Conservation (phyloP, 2,797 vertebrate species). For the Natrix natrix region DNA sequence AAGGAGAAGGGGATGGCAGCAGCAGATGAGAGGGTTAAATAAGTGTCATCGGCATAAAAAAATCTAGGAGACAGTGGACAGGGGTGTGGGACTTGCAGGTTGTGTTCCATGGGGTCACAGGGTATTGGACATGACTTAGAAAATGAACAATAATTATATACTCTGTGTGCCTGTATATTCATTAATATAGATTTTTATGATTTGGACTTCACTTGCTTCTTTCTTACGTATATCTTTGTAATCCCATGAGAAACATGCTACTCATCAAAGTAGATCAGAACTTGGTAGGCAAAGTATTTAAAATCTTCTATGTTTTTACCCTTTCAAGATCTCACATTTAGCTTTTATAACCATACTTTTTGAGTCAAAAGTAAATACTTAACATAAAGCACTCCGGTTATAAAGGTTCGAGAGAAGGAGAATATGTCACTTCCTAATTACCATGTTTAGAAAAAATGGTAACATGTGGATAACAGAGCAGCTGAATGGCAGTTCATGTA, state of each 20-base stretch:
- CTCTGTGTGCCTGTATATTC: neutral
- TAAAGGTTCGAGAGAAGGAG: neutral
- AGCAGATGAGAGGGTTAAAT: neutral
- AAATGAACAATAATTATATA: neutral
- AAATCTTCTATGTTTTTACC: neutral
- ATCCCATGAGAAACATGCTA: neutral
- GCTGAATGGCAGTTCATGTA: neutral
- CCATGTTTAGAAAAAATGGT: neutral
- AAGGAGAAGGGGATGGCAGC: neutral
- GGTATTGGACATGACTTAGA: neutral
- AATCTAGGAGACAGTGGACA: neutral
- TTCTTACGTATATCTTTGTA: neutral
- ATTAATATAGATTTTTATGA: neutral
- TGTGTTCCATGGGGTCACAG: neutral
- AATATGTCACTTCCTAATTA: neutral
- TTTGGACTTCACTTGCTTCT: neutral
- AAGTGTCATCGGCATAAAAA: neutral
- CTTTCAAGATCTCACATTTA: neutral
- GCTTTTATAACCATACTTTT: neutral
- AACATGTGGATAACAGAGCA: neutral
- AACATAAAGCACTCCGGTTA: neutral
- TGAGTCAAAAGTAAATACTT: neutral
- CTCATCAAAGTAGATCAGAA: neutral
- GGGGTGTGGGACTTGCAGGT: rapidly evolving
- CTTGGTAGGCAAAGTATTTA: neutral